Conservation (phyloP, 2,113 vertebrate species). For the Malurus cyaneus region DNA sequence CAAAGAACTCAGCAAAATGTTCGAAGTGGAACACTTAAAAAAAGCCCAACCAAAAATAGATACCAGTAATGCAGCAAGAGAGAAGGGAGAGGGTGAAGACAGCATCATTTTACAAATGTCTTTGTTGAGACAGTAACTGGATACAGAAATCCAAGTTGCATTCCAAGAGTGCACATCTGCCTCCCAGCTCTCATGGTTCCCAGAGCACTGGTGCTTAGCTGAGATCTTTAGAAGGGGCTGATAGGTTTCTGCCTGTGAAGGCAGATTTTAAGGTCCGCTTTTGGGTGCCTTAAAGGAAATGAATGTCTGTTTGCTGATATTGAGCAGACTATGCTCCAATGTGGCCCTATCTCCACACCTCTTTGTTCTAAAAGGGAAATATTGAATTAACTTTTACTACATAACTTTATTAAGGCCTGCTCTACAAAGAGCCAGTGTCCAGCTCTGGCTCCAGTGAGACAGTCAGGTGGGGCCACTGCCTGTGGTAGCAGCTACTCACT, state of each 20-base stretch:
- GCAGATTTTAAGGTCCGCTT: background rate
- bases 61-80: constrained; percentile 32
- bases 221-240: background rate
- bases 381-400: background rate
- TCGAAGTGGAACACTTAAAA: constrained; percentile 11
- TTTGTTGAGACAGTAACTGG: constrained; percentile 63
- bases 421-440: background rate
- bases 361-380: background rate
- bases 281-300: background rate
- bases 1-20: background rate
- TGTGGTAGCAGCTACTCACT: background rate
- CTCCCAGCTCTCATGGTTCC: constrained; percentile 6
- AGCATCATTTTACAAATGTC: constrained; percentile 50
- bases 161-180: constrained; percentile 55
- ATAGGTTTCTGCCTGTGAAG: background rate
- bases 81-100: constrained; percentile 41
- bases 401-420: background rate
- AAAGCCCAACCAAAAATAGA: constrained; percentile 41
- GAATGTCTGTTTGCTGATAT: background rate
- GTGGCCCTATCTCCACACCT: background rate
- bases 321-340: background rate
- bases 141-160: constrained; percentile 48
- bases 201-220: background rate
- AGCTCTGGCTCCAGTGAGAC: background rate
- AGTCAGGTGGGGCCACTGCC: background rate